These are phyloP conservation scores for Chloroclystis v-ata DNA, from an alignment of 2,888 invertebrate species.

Conservation along the genomic window DNA sequence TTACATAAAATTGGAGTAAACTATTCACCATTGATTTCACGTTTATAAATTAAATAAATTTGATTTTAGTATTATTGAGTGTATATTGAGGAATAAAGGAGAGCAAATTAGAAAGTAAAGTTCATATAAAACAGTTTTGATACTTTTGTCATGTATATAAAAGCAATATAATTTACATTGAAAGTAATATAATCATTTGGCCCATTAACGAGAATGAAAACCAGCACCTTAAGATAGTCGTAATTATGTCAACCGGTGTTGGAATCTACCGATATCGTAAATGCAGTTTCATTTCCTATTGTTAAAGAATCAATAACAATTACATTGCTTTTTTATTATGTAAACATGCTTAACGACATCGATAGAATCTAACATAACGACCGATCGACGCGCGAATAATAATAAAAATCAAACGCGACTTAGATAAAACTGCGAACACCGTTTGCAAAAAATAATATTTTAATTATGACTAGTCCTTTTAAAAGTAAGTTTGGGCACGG, in stretches of 20 bases:
- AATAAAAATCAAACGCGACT: conserved; percentile 46
- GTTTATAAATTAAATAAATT: not conserved
- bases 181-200: conserved; percentile 43
- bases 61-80: not conserved
- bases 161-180: conserved; percentile 48
- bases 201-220: conserved; percentile 50
- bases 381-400: conserved; percentile 41
- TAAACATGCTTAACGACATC: conserved; percentile 20
- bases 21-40: not conserved
- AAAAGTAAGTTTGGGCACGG: conserved; percentile 76
- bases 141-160: conserved; percentile 60
- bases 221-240: conserved; percentile 49
- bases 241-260: conserved; percentile 22
- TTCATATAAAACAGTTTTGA: conserved; percentile 40
- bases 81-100: conserved; percentile 54
- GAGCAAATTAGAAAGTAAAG: conserved; percentile 58
- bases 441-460: conserved; percentile 53
- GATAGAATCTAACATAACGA: conserved; percentile 19
- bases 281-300: conserved; percentile 14
- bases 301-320: conserved; percentile 18
- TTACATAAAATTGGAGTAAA: too few relatives aligned
- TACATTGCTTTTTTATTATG: conserved; percentile 17
- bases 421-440: conserved; percentile 34
- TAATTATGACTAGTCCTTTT: conserved; percentile 73
- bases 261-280: conserved; percentile 32